Percentiles rank a stretch among this genome's conserved stretches.
phyloP scores from a whole-genome alignment of 2,797 vertebrate genomes.

The Podarcis lilfordi region DNA sequence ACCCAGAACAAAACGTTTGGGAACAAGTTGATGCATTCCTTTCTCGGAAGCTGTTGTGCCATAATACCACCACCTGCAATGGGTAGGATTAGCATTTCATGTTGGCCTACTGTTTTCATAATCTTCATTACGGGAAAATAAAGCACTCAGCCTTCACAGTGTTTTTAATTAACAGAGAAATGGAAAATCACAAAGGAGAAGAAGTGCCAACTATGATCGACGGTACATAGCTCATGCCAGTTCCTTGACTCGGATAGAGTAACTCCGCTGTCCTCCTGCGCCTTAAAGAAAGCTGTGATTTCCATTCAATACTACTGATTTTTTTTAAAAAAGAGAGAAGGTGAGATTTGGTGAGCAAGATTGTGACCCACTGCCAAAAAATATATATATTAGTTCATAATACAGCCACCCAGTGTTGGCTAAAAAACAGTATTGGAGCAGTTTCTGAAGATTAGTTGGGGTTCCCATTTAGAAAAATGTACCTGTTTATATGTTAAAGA shows the following conservation, averaged over 20 bases:
- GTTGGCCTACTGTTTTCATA: slow-evolving; percentile 47
- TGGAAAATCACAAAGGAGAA: slow-evolving; percentile 52
- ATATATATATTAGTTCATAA: not conserved
- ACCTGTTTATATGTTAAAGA: not conserved
- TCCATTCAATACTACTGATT: not conserved
- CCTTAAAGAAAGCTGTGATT: not conserved
- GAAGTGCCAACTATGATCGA: slow-evolving; percentile 33
- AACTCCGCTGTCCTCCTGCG: not conserved
- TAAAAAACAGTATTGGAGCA: not conserved
- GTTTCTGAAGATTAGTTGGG: not conserved
- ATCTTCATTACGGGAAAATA: slow-evolving; percentile 44
- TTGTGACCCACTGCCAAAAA: too few relatives aligned
- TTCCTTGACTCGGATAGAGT: slow-evolving; percentile 51
- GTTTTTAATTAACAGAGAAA: slow-evolving; percentile 64
- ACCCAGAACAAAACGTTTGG: not conserved
- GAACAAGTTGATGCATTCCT: not conserved
- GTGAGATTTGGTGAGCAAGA: not conserved
- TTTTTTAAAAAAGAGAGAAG: not conserved
- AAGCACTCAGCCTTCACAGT: slow-evolving; percentile 43
- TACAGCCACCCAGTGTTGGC: not conserved
- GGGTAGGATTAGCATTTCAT: slow-evolving; percentile 11
- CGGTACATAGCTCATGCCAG: slow-evolving; percentile 31
- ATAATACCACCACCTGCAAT: not conserved
- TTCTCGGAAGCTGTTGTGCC: not conserved
- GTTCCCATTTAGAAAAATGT: not conserved